Base-by-base conservation (phyloP, 2,113 vertebrate genomes). In the Salvelinus alpinus region DNA sequence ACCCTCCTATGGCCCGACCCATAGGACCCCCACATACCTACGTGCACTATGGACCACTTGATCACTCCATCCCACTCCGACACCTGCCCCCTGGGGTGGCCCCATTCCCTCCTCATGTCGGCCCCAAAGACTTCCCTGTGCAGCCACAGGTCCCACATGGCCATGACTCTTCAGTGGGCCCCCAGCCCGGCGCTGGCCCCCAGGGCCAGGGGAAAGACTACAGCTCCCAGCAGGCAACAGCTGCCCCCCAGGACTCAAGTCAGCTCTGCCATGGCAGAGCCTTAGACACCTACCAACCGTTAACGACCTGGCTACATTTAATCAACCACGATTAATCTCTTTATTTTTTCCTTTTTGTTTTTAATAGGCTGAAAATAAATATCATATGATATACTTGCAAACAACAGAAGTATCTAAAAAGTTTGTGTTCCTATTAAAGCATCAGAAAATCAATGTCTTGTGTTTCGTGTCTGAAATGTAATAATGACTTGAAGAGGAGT, bases 201-300 rank as follows among this genome's bases (percentile, higher is more conserved):
- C 31, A 31, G 31, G 31, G 31, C 31, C 31, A 78, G 51, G 90
- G 87, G 0, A 79, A 92, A 64, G 92, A 95, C 75, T 91, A 80
- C 44, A 91, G 78, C 86, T 79, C 54, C 57, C 93, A 86, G 92
- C 86, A 60, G 71, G 82, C 93, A 86, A 92, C 86, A 60, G 69
- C 82, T 79, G 73, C 20, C 18, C 18, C 57, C 18, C 90, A 94
- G 92, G 94, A 96, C 91, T 90, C 93, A 34, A n/a, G 79, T 79
- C 34, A 87, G 90, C 80, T 79, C 90, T 57, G 27, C 73, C 0
- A 72, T 82, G 84, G 85, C 85, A 67, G 79, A 91, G 85, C 91
- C 91, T 83, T 94, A 87, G 93, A 83, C 38, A 73, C 7, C 65
- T 70, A 72, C 69, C 74, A 74, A 64, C 73, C 1, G 13, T 51